Evolutionary conservation across 2,113 vertebrate genomes (phyloP).

Genomic region (Hystrix brachyura): DNA sequence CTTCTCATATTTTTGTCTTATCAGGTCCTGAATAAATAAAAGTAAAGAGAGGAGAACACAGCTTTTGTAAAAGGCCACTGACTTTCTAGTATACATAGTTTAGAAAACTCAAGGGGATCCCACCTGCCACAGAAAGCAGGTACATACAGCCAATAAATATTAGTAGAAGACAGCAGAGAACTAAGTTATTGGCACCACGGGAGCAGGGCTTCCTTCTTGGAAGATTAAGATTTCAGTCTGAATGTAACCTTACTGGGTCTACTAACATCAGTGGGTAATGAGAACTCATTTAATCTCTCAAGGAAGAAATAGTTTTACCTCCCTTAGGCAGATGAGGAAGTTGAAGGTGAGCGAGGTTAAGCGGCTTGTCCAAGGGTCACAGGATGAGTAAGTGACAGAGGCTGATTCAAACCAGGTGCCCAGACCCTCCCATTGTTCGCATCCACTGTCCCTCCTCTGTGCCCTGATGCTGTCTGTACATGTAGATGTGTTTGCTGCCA

Average conservation of each 20-base stretch:
- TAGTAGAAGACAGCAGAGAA: background rate
- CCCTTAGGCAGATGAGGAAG: background rate
- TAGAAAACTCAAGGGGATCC: background rate
- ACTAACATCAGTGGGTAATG: background rate
- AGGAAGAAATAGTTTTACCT: background rate
- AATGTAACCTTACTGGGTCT: background rate
- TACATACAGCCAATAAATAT: background rate
- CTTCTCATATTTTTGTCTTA: background rate
- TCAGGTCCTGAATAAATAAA: constrained; percentile 4
- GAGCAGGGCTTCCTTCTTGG: background rate
- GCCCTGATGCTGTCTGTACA: accelerated
- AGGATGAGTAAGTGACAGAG: background rate
- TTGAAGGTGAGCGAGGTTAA: background rate
- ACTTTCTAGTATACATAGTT: background rate
- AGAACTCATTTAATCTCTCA: background rate
- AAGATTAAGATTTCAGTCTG: background rate
- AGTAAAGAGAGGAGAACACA: background rate
- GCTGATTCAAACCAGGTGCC: background rate
- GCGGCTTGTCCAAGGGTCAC: background rate
- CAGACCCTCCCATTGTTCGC: background rate
- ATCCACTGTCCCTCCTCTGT: too few species aligned
- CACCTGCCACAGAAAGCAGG: background rate
- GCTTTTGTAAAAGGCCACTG: constrained; percentile 3
- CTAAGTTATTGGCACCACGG: background rate
- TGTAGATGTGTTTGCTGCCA: background rate